Evolutionary conservation across 2,113 vertebrate genomes (phyloP), one percentile per base, ranked within the genome.

Genomic region (Struthio camelus): DNA sequence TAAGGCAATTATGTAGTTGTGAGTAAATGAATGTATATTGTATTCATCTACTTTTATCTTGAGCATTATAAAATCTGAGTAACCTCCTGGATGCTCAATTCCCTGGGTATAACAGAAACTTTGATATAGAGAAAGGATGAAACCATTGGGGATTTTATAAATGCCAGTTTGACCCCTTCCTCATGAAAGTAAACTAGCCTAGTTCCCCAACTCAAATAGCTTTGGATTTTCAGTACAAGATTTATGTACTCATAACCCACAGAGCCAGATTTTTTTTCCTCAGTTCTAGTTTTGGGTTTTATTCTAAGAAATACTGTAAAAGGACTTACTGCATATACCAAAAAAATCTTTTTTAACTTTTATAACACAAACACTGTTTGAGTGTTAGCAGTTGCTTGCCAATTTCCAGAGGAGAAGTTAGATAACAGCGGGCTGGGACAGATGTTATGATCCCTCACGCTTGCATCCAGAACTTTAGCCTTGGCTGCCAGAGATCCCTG

Each of bases 401-500:
- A 96, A n/a, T 92, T 97, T 96, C 72, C 67, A 94, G 36, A 77
- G 73, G 5, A 88, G 58, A 85, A 97, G 48, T 93, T 93, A 96
- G 89, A 97, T 78, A 96, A 76, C 80, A 85, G 62, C 81, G 66
- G 70, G n/a, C 80, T n/a, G 61, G 75, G 78, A 93, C 71, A 87
- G 53, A 50, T 86, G 34, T 76, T 80, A 83, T 24, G 64, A 81
- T 80, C 77, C 30, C 87, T 61, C 91, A 59, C 86, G 84, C 84
- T 80, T 27, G 75, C 59, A 78, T 69, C 80, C 65, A 90, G 69
- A 83, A 42, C 78, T 93, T 75, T 71, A 70, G 30, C 85, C 64
- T 40, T 9, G 11, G 69, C 48, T 88, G 85, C 54, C 66, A 86
- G 58, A 85, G 76, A 93, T 82, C 90, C 51, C 70, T 92, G 75